Evolutionary conservation across 2,797 vertebrate species (phyloP).

Genomic region (Hipposideros larvatus): DNA sequence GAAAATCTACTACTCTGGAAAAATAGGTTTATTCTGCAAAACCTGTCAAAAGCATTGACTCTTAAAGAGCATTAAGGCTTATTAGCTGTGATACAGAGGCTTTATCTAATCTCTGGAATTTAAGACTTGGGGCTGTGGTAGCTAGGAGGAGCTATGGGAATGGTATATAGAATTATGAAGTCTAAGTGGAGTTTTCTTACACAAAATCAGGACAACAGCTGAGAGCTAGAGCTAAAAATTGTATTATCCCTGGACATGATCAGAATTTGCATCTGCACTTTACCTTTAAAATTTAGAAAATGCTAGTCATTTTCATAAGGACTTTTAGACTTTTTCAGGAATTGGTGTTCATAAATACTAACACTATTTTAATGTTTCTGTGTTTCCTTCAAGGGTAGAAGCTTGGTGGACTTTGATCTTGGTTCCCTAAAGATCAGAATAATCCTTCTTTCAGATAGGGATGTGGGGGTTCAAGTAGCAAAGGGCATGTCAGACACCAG

Average conservation of each 20-base stretch:
- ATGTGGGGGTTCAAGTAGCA: not conserved
- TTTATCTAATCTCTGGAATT: conserved; percentile 30
- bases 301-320: not conserved
- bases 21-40: conserved; percentile 61
- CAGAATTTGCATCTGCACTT: not conserved
- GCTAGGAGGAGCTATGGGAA: not conserved
- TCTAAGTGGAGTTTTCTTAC: conserved; percentile 26
- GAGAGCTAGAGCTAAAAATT: not conserved
- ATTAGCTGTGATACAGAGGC: not conserved
- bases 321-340: not conserved
- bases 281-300: conserved; percentile 3
- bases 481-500: not conserved
- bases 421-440: not conserved
- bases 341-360: not conserved
- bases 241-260: not conserved
- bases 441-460: not conserved
- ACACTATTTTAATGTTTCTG: not conserved
- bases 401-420: not conserved
- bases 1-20: conserved; percentile 61
- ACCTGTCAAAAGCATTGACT: not conserved
- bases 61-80: not conserved
- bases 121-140: not conserved
- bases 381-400: conserved; percentile 4
- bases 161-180: not conserved
- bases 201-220: not conserved